phyloP scores from a whole-genome alignment of 2,113 vertebrate species.

The Boleophthalmus pectinirostris region DNA sequence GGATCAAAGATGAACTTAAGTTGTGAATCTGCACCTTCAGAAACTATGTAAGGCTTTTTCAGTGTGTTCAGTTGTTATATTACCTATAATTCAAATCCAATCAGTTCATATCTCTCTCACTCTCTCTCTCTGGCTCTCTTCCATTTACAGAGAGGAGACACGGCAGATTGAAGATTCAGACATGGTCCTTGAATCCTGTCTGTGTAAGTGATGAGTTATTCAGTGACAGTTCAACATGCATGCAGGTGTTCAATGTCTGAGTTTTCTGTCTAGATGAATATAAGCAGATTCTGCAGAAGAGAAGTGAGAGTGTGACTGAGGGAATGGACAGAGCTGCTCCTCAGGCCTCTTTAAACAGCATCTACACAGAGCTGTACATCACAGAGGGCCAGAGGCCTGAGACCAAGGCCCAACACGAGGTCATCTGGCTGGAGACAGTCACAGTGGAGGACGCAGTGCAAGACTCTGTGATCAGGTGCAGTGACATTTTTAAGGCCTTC shows the following conservation, averaged over 20 bases:
- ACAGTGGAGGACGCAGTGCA: background rate
- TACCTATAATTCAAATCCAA: too few relatives aligned
- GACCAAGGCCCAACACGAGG: conserved; percentile 4
- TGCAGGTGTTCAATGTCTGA: background rate
- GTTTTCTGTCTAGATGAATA: background rate
- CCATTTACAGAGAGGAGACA: background rate
- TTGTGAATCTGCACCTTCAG: background rate
- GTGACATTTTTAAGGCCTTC: conserved; percentile 5
- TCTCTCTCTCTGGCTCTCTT: too few relatives aligned
- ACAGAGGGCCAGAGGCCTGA: background rate
- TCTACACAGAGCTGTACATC: conserved; percentile 13
- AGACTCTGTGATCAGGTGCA: background rate
- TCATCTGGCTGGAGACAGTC: background rate
- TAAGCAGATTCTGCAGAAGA: conserved; percentile 4
- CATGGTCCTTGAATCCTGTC: background rate
- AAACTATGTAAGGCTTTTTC: background rate
- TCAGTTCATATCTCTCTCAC: too few relatives aligned
- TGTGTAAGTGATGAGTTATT: background rate
- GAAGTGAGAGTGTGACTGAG: conserved; percentile 3
- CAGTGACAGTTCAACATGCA: background rate
- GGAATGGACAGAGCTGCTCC: background rate
- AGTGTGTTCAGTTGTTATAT: background rate
- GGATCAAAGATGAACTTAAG: background rate
- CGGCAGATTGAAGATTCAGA: background rate
- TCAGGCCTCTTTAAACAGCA: background rate